A percentile compares a stretch with the other conserved stretches of the same genome.
Evolutionary conservation across 2,888 invertebrate genomes (phyloP).

Genomic region (Synanthedon andrenaeformis): DNA sequence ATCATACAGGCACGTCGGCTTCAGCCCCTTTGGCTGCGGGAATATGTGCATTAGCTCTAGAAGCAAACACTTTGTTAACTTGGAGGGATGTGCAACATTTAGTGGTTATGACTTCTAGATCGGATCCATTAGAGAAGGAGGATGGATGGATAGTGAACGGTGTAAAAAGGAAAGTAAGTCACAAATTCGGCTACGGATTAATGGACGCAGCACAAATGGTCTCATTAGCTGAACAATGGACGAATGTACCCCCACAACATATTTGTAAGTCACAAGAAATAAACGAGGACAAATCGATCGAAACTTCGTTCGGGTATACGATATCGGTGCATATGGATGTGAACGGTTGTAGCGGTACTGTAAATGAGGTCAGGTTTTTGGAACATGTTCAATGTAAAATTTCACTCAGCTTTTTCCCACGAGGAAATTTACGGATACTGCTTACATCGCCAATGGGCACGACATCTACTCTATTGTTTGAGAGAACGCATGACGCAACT

Average conservation of each 20-base stretch:
- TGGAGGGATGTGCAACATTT: constrained; percentile 99
- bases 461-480: constrained; percentile 91
- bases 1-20: constrained; percentile 93
- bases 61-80: constrained; percentile 91
- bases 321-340: constrained; percentile 89
- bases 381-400: constrained; percentile 99
- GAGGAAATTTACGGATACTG: constrained; percentile 91
- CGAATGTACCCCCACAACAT: constrained; percentile 92
- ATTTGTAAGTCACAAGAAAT: constrained; percentile 94
- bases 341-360: constrained; percentile 88
- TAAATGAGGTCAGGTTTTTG: constrained; percentile 89
- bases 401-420: constrained; percentile 88
- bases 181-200: constrained; percentile 98
- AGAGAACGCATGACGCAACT: constrained; percentile 90
- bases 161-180: constrained; percentile 92
- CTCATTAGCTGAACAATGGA: constrained; percentile 92
- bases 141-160: constrained; percentile 95
- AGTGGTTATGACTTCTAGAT: constrained; percentile 89
- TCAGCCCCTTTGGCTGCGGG: constrained; percentile 95
- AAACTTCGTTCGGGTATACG: constrained; percentile 80
- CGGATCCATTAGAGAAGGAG: constrained; percentile 90
- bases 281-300: constrained; percentile 84
- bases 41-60: constrained; percentile 91
- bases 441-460: constrained; percentile 95
- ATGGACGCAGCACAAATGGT: constrained; percentile 98